Evolutionary conservation across 1,140 invertebrate genomes (phyloP).

Genomic region (Ceratitis capitata): DNA sequence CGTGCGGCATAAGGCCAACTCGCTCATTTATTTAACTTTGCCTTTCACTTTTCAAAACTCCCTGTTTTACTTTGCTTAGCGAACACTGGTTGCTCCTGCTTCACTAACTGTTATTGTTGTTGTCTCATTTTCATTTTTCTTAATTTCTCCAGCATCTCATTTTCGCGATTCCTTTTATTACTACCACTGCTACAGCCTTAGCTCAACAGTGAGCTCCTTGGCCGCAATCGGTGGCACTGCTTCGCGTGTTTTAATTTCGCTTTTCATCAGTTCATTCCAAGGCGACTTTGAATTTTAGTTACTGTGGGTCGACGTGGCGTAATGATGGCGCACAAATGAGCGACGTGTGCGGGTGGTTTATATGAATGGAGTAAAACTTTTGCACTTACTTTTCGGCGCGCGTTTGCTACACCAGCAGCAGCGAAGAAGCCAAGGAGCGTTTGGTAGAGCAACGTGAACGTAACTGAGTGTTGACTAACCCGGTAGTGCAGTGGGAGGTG

Average conservation of each 20-base stretch:
- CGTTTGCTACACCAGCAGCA: neutral
- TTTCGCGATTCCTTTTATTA: constrained; percentile 41
- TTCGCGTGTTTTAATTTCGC: constrained; percentile 56
- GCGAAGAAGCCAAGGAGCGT: neutral
- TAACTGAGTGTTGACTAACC: neutral
- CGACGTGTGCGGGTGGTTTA: neutral
- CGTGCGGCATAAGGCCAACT: neutral
- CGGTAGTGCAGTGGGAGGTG: neutral
- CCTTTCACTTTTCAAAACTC: constrained; percentile 19
- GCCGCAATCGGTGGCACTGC: constrained; percentile 21
- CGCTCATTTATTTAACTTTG: constrained; percentile 32
- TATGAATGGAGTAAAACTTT: neutral
- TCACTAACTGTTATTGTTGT: neutral
- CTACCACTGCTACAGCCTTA: too few species aligned
- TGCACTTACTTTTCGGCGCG: neutral
- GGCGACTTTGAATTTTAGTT: constrained; percentile 32
- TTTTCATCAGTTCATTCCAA: constrained; percentile 49
- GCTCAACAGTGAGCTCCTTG: neutral
- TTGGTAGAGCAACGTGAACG: neutral
- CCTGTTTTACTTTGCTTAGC: neutral
- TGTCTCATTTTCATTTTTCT: constrained; percentile 42
- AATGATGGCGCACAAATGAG: neutral
- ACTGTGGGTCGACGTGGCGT: neutral
- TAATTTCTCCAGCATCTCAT: constrained; percentile 46
- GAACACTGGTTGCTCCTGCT: neutral